These are phyloP conservation scores for Eira barbara DNA, from an alignment of 2,113 vertebrate genomes.

Conservation along the genomic window DNA sequence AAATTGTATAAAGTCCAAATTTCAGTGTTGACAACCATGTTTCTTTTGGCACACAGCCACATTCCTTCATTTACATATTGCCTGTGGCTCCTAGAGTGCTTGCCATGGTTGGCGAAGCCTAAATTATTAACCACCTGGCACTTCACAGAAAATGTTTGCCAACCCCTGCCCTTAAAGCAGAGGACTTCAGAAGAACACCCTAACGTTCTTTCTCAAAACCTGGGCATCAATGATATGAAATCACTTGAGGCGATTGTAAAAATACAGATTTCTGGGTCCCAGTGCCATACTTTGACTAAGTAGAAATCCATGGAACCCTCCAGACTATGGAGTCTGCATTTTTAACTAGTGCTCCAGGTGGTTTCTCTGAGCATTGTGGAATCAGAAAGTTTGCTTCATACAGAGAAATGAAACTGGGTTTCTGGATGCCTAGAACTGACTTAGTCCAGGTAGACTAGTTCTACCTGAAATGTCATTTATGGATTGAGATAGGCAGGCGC, in stretches of 20 bases:
- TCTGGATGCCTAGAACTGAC: not conserved
- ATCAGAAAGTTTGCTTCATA: not conserved
- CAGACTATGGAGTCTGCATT: not conserved
- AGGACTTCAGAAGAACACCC: not conserved
- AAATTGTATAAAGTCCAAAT: not conserved
- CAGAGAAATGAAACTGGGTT: not conserved
- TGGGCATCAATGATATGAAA: not conserved
- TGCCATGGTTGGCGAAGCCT: not conserved
- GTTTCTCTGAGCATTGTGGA: not conserved
- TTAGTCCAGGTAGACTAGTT: not conserved
- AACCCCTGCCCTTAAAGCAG: not conserved
- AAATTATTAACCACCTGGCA: not conserved
- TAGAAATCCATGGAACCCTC: not conserved
- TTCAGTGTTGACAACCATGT: not conserved
- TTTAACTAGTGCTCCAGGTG: not conserved
- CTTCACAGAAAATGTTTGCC: not conserved
- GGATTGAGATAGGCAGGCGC: not conserved
- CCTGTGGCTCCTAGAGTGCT: not conserved
- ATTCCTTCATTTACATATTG: not conserved
- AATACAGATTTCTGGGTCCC: not conserved
- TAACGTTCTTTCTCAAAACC: not conserved
- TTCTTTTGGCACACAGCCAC: not conserved
- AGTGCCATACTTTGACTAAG: not conserved
- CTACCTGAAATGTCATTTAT: not conserved
- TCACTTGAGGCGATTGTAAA: not conserved